A percentile compares a stretch with the other conserved stretches of the same genome.
phyloP scores from a whole-genome alignment of 2,113 vertebrate species.

The Stomatorhinus ivindoensis region DNA sequence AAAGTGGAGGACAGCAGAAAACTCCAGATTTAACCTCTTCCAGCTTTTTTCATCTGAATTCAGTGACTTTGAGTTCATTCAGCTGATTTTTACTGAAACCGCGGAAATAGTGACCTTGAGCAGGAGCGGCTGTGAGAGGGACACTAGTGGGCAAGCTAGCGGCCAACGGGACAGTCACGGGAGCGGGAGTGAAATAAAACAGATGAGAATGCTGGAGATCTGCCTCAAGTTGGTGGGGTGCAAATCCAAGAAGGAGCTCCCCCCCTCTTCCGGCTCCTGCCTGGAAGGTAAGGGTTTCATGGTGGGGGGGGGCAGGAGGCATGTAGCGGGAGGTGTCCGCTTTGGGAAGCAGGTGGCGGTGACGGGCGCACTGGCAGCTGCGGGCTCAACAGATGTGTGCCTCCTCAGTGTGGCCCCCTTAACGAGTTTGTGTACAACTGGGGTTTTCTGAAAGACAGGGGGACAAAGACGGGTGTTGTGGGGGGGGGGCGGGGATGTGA shows the following conservation, averaged over 20 bases:
- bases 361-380: neutral
- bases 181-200: constrained; percentile 53
- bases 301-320: neutral
- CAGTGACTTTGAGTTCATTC: neutral
- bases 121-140: neutral
- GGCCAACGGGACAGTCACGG: neutral
- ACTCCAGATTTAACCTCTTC: constrained; percentile 9
- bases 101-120: neutral
- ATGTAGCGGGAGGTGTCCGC: neutral
- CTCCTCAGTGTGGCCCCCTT: neutral
- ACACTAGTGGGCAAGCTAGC: neutral
- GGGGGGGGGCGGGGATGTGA: constrained; percentile 43
- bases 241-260: constrained; percentile 96
- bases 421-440: neutral
- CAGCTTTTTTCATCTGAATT: neutral
- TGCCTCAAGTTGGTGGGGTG: constrained; percentile 98
- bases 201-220: constrained; percentile 98
- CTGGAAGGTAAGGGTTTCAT: constrained; percentile 84
- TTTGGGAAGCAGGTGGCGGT: neutral
- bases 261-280: constrained; percentile 94
- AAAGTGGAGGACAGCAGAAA: neutral
- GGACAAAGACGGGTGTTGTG: constrained; percentile 41
- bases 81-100: neutral
- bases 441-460: constrained; percentile 24
- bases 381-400: neutral